Percentiles rank a stretch among this genome's conserved stretches.
Conservation (phyloP, 2,113 vertebrate species). For the Perca fluviatilis region DNA sequence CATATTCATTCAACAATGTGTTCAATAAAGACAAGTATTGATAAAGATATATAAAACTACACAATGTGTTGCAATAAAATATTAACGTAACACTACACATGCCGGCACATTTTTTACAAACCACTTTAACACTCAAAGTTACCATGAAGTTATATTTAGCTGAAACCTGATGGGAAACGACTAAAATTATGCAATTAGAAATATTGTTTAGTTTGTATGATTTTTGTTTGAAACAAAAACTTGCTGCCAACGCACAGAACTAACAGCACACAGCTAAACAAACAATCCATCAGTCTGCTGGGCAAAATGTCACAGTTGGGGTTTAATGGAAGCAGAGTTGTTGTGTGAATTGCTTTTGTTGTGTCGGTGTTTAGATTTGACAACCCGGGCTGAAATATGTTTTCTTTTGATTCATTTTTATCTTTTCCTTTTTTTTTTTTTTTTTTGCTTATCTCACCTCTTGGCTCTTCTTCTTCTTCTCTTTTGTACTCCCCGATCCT, state of each 20-base stretch:
- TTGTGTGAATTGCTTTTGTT: slow-evolving; percentile 39
- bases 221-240: slow-evolving; percentile 39
- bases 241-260: slow-evolving; percentile 33
- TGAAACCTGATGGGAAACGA: slow-evolving; percentile 27
- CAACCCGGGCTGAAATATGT: neutral
- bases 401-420: neutral
- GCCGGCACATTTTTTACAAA: neutral
- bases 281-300: slow-evolving; percentile 48
- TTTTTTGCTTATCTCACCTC: neutral
- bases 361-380: slow-evolving; percentile 14
- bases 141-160: neutral
- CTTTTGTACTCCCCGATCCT: neutral
- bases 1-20: neutral
- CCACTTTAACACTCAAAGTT: neutral
- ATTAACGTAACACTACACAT: neutral
- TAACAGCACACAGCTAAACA: slow-evolving; percentile 57
- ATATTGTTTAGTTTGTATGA: slow-evolving; percentile 30
- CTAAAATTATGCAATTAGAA: slow-evolving; percentile 26
- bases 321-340: slow-evolving; percentile 48
- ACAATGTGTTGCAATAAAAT: neutral
- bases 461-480: neutral
- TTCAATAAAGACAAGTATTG: neutral
- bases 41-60: neutral
- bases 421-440: slow-evolving; percentile 12
- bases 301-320: slow-evolving; percentile 34